A percentile compares a stretch with the other conserved stretches of the same genome.
These are phyloP conservation scores for Sebastes taczanowskii DNA, from an alignment of 2,797 vertebrate genomes.

Conservation along the genomic window DNA sequence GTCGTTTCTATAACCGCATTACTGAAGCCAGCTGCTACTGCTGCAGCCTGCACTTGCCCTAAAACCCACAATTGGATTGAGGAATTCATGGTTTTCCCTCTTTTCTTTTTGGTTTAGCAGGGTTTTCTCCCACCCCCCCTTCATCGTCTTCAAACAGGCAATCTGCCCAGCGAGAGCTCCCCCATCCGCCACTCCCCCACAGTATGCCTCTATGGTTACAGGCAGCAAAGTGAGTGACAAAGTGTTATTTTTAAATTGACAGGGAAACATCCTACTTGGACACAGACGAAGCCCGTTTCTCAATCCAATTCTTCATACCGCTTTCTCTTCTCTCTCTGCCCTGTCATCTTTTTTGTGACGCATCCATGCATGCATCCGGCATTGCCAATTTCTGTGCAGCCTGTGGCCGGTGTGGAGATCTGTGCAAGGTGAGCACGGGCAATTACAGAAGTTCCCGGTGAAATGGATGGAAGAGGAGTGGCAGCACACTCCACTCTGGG, in stretches of 20 bases:
- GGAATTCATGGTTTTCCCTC: constrained; percentile 89
- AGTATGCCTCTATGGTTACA: constrained; percentile 52
- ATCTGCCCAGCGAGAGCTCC: constrained; percentile 59
- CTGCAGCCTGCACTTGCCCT: constrained; percentile 82
- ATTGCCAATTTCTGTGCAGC: constrained; percentile 58
- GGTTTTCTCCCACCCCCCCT: neutral
- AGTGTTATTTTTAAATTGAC: constrained; percentile 99
- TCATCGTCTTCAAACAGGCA: constrained; percentile 65
- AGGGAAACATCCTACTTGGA: constrained; percentile 92
- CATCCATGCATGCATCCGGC: constrained; percentile 73
- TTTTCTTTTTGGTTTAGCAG: constrained; percentile 79
- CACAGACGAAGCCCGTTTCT: constrained; percentile 74
- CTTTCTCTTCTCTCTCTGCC: constrained; percentile 79
- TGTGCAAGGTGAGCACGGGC: constrained; percentile 88
- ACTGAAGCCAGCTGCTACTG: constrained; percentile 91
- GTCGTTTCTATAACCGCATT: constrained; percentile 93
- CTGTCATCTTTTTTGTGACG: constrained; percentile 86
- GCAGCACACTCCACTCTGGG: constrained; percentile 88
- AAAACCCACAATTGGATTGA: constrained; percentile 93
- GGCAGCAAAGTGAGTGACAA: constrained; percentile 77
- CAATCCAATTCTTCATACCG: constrained; percentile 69
- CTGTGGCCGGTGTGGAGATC: constrained; percentile 66
- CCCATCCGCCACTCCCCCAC: constrained; percentile 34
- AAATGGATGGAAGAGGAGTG: constrained; percentile 91
- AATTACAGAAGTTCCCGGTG: constrained; percentile 90